Percentiles rank a stretch among this genome's conserved stretches.
Evolutionary conservation across 2,888 invertebrate species (phyloP).

Genomic region (Agelastica alni): DNA sequence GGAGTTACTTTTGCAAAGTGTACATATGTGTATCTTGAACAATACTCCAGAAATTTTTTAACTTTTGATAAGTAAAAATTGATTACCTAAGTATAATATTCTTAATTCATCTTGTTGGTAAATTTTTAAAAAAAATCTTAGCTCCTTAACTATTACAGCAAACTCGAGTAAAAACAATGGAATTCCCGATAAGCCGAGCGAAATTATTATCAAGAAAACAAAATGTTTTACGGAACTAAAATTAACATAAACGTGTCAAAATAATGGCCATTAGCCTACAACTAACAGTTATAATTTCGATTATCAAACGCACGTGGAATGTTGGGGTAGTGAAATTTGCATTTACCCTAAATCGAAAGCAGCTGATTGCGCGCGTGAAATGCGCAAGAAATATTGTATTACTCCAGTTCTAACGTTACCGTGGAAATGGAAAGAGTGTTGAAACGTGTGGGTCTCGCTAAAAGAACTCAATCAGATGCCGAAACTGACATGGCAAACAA

Average conservation of each 20-base stretch:
- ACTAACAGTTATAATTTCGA: background rate
- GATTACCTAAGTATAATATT: too few relatives aligned
- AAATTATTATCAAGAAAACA: background rate
- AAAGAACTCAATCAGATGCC: constrained; percentile 49
- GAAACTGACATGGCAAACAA: constrained; percentile 40
- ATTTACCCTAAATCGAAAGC: constrained; percentile 45
- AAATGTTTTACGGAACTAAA: background rate
- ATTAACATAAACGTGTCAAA: constrained; percentile 6
- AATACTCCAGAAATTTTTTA: too few relatives aligned
- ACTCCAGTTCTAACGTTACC: constrained; percentile 47
- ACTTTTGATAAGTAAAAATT: too few relatives aligned
- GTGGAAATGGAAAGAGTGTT: constrained; percentile 56
- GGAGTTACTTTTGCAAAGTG: too few relatives aligned
- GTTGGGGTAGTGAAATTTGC: constrained; percentile 37
- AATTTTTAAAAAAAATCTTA: too few relatives aligned
- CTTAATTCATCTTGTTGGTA: too few relatives aligned
- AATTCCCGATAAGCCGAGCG: background rate
- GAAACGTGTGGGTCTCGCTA: constrained; percentile 55
- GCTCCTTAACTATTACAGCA: too few relatives aligned
- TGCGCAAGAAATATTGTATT: constrained; percentile 42
- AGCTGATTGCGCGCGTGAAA: constrained; percentile 47
- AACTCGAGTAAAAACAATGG: background rate
- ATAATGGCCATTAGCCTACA: background rate
- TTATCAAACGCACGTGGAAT: constrained; percentile 27
- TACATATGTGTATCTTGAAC: too few relatives aligned